Conservation (phyloP, 2,113 vertebrate genomes). For the Barbus barbus region DNA sequence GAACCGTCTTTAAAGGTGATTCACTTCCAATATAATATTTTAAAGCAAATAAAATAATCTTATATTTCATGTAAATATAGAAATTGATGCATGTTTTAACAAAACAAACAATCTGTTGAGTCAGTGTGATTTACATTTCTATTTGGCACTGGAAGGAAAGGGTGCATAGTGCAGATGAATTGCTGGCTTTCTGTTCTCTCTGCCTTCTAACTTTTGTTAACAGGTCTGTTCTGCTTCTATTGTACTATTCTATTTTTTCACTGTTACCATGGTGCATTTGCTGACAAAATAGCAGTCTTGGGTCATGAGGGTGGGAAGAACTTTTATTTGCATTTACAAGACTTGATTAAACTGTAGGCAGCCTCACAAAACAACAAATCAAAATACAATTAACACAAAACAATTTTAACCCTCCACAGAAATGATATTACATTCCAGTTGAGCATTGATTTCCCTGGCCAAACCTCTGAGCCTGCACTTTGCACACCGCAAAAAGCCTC, state of each 20-base stretch:
- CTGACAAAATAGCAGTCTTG: not conserved
- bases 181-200: not conserved
- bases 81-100: not conserved
- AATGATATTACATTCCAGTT: not conserved
- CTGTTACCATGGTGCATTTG: not conserved
- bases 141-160: not conserved
- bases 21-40: no score
- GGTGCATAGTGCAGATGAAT: not conserved
- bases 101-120: no score
- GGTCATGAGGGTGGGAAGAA: not conserved
- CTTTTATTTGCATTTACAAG: not conserved
- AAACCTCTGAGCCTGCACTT: not conserved
- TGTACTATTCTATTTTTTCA: constrained; percentile 40
- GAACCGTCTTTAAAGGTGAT: not conserved
- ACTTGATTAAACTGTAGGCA: not conserved
- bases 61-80: not conserved
- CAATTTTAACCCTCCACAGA: not conserved
- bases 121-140: not conserved
- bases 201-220: constrained; percentile 34
- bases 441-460: not conserved
- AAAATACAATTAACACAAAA: not conserved
- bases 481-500: not conserved
- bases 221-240: constrained; percentile 18
- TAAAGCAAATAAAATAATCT: no score
- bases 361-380: not conserved